Base-by-base conservation (phyloP, 2,113 vertebrate species). In the Solenodon paradoxus region DNA sequence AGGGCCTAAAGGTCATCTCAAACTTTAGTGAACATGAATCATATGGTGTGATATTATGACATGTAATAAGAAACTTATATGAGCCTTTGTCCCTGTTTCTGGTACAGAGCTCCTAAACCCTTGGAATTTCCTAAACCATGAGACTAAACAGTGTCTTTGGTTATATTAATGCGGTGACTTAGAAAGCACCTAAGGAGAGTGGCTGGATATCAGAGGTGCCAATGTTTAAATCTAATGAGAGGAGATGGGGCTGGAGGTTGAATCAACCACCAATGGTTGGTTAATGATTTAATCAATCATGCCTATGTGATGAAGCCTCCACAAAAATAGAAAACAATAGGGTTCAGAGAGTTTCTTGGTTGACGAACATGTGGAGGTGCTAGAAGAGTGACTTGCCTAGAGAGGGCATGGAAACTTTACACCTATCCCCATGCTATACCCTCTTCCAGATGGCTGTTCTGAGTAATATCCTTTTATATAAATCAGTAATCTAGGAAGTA, bases 11-110 rank as follows among this genome's bases (percentile, higher is more conserved):
- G 12, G 45, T 91, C 63, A 83, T 95, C 71, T 96, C 71, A 95
- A 63, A 90, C 30, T 83, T 97, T 55, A 92, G 51, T 55, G 24
- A 94, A 91, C n/a, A 77, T 77, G 32, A 91, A 93, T 91, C 81
- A 74, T n/a, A 68, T 74, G n/a, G 35, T 72, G 40, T 72, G 69
- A 72, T 45, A 24, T 15, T 45, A 40, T 71, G 38, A 72, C 15
- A n/a, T 64, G n/a, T 64, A 64, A n/a, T 64, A 64, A 64, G 63
- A 64, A 16, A 64, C n/a, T 16, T 17, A 17, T 64, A 64, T 64
- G 11, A 63, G 30, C 26, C 61, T 63, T 63, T 28, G 26, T 63
- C 38, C 66, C 66, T 68, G 24, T 42, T 26, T 71, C 68, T 71
- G 40, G 38, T 19, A 57, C 55, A 71, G n/a, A 22, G 22, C 2